These are phyloP conservation scores for Rhea pennata DNA, from an alignment of 2,113 vertebrate genomes.

Conservation along the genomic window DNA sequence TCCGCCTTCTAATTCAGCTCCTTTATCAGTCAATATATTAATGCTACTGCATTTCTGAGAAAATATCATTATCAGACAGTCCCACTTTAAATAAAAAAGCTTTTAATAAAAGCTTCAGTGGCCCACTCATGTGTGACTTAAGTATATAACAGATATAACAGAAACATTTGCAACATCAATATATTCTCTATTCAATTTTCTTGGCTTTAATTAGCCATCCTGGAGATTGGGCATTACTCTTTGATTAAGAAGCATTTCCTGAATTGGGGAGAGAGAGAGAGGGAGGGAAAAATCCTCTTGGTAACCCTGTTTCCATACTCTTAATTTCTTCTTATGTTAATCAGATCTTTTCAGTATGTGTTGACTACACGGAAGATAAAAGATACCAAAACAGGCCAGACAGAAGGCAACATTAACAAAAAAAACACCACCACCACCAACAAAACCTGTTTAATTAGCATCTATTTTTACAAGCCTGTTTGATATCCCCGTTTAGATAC, in stretches of 20 bases:
- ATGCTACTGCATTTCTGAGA: background rate
- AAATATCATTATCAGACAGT: background rate
- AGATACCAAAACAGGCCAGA: slow-evolving; percentile 31
- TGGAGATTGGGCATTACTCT: slow-evolving; percentile 11
- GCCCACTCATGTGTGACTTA: background rate
- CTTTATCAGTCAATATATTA: background rate
- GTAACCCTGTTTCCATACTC: slow-evolving; percentile 3
- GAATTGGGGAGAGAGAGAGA: background rate
- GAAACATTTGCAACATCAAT: slow-evolving; percentile 18
- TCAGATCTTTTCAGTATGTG: slow-evolving; percentile 15
- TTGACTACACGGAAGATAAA: slow-evolving; percentile 52
- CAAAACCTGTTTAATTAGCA: background rate
- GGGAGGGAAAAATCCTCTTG: background rate
- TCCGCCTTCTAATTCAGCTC: background rate
- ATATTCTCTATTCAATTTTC: slow-evolving; percentile 30
- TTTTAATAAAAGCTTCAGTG: background rate
- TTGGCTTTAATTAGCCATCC: slow-evolving; percentile 35
- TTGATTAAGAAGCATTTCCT: slow-evolving; percentile 56
- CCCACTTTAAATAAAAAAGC: background rate
- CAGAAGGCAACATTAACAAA: background rate
- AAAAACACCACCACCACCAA: background rate
- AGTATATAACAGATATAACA: background rate
- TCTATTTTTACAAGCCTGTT: background rate
- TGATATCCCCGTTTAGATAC: slow-evolving; percentile 10
- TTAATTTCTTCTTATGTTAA: slow-evolving; percentile 49